Base-by-base conservation (phyloP, 2,113 vertebrate genomes). In the Semnornis frantzii region DNA sequence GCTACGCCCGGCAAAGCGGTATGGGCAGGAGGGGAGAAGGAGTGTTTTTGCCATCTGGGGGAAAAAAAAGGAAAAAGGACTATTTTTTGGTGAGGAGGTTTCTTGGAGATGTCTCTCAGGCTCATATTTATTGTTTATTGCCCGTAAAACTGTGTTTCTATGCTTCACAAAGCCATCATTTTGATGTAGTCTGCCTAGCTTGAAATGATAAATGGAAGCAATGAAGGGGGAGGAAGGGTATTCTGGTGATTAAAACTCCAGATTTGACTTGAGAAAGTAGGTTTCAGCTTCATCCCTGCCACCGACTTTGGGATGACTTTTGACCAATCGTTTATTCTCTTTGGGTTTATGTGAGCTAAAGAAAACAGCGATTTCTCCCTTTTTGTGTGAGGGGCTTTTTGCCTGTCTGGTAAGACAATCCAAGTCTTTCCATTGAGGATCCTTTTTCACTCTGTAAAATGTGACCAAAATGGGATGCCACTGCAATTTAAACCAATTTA, bases 61-160 rank as follows among this genome's bases (percentile, higher is more conserved):
- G 3, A 3, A 12, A 3, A 8, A 4, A 34, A 58, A 39, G 10
- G 15, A 7, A 55, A 87, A 71, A 8, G 37, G 79, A 19, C 24
- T 78, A 8, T 12, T 65, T 92, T 94, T 95, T 75, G 82, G 85
- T 58, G 60, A 59, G 85, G 70, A 87, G 42, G 44, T 33, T 94
- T 91, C 77, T 73, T 0, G 4, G 70, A 84, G 82, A 79, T 79
- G 65, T 88, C 82, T 91, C 88, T 93, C 82, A 84, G 92, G 82
- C 95, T 95, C 85, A 94, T 94, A 95, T 96, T 96, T 96, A 92
- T 94, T 96, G 94, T 95, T 96, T 97, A 95, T 96, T 93, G 93
- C 92, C 94, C 52, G 82, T 96, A 96, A 97, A 96, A 96, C 90
- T 90, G 93, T 95, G 93, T 92, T 95, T 95, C 95, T 96, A 85